Evolutionary conservation across 2,113 vertebrate genomes (phyloP).

Genomic region (Electrona antarctica): DNA sequence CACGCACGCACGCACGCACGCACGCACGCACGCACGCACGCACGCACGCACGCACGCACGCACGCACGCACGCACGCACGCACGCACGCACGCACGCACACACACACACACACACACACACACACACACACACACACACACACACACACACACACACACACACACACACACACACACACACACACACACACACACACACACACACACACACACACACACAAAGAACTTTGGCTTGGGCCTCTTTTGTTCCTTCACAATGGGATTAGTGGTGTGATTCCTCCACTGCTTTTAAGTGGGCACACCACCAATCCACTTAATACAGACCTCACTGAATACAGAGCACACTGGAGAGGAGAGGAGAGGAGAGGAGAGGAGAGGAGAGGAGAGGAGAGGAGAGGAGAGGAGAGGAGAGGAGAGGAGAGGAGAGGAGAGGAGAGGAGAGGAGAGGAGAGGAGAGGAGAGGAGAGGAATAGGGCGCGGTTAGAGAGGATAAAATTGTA

Average conservation of each 20-base stretch:
- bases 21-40: not conserved
- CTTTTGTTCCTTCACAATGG: conserved; percentile 69
- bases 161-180: conserved; percentile 18
- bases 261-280: conserved; percentile 73
- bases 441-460: not conserved
- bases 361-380: conserved; percentile 20
- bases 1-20: not conserved
- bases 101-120: not conserved
- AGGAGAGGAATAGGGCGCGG: not conserved
- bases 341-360: conserved; percentile 16
- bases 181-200: conserved; percentile 5
- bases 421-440: not conserved
- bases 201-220: not conserved
- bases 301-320: conserved; percentile 72
- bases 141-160: no score
- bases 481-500: not conserved
- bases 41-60: conserved; percentile 5
- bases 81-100: conserved; percentile 5
- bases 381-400: conserved; percentile 23
- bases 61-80: not conserved
- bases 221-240: no score
- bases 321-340: conserved; percentile 56
- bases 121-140: not conserved
- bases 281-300: conserved; percentile 71
- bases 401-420: not conserved